Evolutionary conservation across 1,140 invertebrate species (phyloP).

Genomic region (Cyclina sinensis): DNA sequence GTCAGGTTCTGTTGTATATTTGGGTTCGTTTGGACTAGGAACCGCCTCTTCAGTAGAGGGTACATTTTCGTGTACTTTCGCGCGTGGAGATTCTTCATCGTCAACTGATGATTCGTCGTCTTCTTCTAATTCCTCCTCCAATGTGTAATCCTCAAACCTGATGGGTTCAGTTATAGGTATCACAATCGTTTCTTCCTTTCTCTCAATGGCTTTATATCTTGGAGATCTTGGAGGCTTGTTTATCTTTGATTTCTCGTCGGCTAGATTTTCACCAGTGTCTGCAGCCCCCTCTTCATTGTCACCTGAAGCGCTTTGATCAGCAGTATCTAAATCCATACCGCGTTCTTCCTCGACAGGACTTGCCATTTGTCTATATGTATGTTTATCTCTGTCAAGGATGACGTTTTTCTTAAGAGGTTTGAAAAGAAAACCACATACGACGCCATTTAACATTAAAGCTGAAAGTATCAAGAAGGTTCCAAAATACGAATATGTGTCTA

Average conservation of each 20-base stretch:
- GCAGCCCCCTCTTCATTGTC: not conserved
- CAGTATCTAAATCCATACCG: not conserved
- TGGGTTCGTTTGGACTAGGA: not conserved
- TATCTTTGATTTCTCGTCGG: not conserved
- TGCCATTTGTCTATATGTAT: not conserved
- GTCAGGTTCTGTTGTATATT: not conserved
- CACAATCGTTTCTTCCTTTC: not conserved
- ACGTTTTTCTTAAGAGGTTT: not conserved
- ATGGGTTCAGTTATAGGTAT: not conserved
- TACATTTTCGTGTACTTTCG: not conserved
- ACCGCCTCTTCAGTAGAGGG: not conserved
- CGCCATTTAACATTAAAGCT: not conserved
- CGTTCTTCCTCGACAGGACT: not conserved
- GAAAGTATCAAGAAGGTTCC: not conserved
- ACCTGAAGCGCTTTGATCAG: not conserved
- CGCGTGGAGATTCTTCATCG: not conserved
- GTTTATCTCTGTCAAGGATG: conserved; percentile 1
- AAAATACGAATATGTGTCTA: conserved; percentile 8
- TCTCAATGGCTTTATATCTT: not conserved
- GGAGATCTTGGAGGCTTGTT: not conserved
- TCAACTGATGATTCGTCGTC: not conserved
- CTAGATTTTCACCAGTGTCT: not conserved
- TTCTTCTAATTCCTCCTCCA: not conserved
- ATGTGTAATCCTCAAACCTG: not conserved
- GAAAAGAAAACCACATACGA: not conserved